Percentiles rank a stretch among this genome's conserved stretches.
These are phyloP conservation scores for Neoarius graeffei DNA, from an alignment of 2,113 vertebrate genomes.

Conservation along the genomic window DNA sequence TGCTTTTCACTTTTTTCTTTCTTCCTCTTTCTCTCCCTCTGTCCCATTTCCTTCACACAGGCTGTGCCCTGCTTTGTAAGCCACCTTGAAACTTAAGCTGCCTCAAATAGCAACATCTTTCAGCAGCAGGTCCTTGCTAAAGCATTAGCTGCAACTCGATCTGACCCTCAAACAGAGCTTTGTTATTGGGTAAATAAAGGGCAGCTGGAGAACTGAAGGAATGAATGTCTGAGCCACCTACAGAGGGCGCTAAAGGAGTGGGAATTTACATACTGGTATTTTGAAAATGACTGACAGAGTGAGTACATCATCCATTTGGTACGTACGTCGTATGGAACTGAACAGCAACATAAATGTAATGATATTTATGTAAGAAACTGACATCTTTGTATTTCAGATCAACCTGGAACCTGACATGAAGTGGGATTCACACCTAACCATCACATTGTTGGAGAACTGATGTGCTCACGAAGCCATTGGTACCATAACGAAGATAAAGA, in stretches of 20 bases:
- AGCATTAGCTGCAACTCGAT: conserved; percentile 61
- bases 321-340: not conserved
- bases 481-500: conserved; percentile 46
- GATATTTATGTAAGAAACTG: not conserved
- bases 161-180: conserved; percentile 51
- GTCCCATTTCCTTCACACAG: conserved; percentile 52
- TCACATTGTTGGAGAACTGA: conserved; percentile 13
- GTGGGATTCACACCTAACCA: not conserved
- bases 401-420: not conserved
- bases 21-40: conserved; percentile 41
- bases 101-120: conserved; percentile 58
- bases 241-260: conserved; percentile 54
- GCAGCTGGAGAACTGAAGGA: conserved; percentile 20
- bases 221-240: conserved; percentile 5
- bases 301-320: not conserved
- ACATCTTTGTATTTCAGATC: not conserved
- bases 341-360: conserved; percentile 1
- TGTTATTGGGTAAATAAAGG: conserved; percentile 59
- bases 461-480: conserved; percentile 42
- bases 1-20: conserved; percentile 24
- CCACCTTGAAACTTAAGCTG: conserved; percentile 59
- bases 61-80: conserved; percentile 53
- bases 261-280: conserved; percentile 10
- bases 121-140: conserved; percentile 55
- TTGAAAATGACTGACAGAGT: conserved; percentile 3